Percentiles rank a stretch among this genome's conserved stretches.
Conservation (phyloP, 2,888 invertebrate genomes). For the Erebia ligea region DNA sequence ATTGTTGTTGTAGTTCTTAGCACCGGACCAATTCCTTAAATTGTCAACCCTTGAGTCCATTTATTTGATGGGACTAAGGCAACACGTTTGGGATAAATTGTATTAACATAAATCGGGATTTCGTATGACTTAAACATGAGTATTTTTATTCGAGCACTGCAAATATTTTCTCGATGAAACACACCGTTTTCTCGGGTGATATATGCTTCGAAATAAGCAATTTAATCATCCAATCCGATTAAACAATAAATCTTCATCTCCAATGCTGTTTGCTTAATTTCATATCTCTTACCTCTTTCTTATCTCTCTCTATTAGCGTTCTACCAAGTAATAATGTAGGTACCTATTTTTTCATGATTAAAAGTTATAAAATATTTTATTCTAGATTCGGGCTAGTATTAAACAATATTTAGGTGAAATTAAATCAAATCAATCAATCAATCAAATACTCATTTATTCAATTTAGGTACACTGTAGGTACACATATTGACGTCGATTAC, state of each 20-base stretch:
- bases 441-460: too few species aligned
- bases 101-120: slow-evolving; percentile 57
- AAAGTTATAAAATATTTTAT: too few species aligned
- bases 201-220: slow-evolving; percentile 8
- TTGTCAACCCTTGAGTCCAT: slow-evolving; percentile 43
- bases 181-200: slow-evolving; percentile 5
- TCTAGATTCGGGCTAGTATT: too few species aligned
- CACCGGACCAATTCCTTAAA: background rate
- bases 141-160: slow-evolving; percentile 21
- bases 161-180: slow-evolving; percentile 9
- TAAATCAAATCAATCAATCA: too few species aligned
- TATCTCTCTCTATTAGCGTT: too few species aligned
- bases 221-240: background rate
- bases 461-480: too few species aligned
- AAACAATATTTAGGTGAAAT: too few species aligned
- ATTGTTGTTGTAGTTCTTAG: background rate
- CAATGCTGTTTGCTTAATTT: background rate
- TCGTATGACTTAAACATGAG: slow-evolving; percentile 41
- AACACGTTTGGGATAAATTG: slow-evolving; percentile 60
- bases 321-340: background rate
- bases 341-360: background rate
- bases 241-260: background rate
- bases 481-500: too few species aligned
- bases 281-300: background rate
- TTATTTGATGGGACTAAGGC: slow-evolving; percentile 50